Base-by-base conservation (phyloP, 2,888 invertebrate genomes). In the Xylocampa areola region DNA sequence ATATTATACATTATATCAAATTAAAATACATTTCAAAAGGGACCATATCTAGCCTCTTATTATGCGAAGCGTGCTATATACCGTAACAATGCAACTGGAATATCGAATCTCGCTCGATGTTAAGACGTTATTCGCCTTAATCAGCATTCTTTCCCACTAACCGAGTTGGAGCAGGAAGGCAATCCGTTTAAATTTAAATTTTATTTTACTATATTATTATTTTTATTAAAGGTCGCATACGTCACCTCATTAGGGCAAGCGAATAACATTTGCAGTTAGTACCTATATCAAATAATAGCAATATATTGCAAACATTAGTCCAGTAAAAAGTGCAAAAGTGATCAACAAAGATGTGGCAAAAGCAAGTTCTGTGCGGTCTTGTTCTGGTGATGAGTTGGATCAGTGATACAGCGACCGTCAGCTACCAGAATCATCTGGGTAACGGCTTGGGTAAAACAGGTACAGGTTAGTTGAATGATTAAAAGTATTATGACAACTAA, bases 301-400 rank as follows among this genome's bases (percentile, higher is more conserved):
- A 47, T 37, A 57, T 1, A 53, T 40, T 55, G 45, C 16, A 41
- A 60, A 52, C 21, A 13, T 55, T 41, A 13, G 16, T 6, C 30
- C 23, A 8, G 27, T 29, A 2, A 41, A 27, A 16, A 54, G 68
- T 71, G 73, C 40, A 50, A 60, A 39, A 66, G 68, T 70, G 59
- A 51, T 49, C 37, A 61, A 16, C 27, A 45, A 73, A 57, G 10
- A 92, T 92, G 92, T 84, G 81, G 73, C 85, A 85, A 78, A 80
- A 77, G 44, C 82, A 85, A 53, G 57, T 82, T 29, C 23, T 90
- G 57, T 85, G 84, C 49, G 77, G 82, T 27, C 65, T 86, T 23
- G 36, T 92, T 50, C 66, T 92, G 19, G 68, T 91, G 76, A 82
- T 89, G 82, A 80, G 84, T 51, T 92, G 88, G 82, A 84, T 92